Percentiles rank a stretch among this genome's conserved stretches.
Conservation (phyloP, 1,140 invertebrate genomes). For the Drosophila athabasca region DNA sequence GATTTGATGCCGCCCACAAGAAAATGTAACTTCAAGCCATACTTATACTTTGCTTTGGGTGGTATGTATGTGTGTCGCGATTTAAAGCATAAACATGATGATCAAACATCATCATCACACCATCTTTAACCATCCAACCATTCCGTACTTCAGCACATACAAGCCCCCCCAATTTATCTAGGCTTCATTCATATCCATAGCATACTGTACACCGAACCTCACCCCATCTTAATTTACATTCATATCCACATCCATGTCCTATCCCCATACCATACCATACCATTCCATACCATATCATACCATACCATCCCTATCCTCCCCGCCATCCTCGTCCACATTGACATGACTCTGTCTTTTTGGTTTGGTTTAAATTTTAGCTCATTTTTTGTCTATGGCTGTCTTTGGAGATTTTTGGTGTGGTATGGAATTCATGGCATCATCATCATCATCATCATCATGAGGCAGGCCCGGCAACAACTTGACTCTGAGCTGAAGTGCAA, state of each 20-base stretch:
- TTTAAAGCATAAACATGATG: slow-evolving; percentile 31
- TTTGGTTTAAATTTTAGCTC: slow-evolving; percentile 55
- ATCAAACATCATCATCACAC: slow-evolving; percentile 43
- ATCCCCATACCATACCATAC: slow-evolving; percentile 12
- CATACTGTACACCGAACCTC: not conserved
- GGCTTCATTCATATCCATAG: slow-evolving; percentile 21
- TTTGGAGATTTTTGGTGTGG: slow-evolving; percentile 34
- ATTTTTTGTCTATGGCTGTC: slow-evolving; percentile 10
- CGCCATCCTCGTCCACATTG: slow-evolving; percentile 28
- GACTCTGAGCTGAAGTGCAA: slow-evolving; percentile 50
- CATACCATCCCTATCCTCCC: slow-evolving; percentile 1
- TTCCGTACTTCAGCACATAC: slow-evolving; percentile 17
- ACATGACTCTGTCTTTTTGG: slow-evolving; percentile 53
- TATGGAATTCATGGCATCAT: slow-evolving; percentile 73
- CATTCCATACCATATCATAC: too few species aligned
- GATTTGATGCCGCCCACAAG: slow-evolving; percentile 48
- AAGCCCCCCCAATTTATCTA: slow-evolving; percentile 13
- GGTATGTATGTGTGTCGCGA: slow-evolving; percentile 3
- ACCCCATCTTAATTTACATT: not conserved
- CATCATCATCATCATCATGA: slow-evolving; percentile 46
- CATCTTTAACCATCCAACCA: slow-evolving; percentile 13
- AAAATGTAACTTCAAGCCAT: not conserved
- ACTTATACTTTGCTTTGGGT: slow-evolving; percentile 14
- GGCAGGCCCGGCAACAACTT: slow-evolving; percentile 59
- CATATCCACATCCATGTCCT: slow-evolving; percentile 19